Evolutionary conservation across 2,113 vertebrate species (phyloP).

Genomic region (Microcebus griseorufus): DNA sequence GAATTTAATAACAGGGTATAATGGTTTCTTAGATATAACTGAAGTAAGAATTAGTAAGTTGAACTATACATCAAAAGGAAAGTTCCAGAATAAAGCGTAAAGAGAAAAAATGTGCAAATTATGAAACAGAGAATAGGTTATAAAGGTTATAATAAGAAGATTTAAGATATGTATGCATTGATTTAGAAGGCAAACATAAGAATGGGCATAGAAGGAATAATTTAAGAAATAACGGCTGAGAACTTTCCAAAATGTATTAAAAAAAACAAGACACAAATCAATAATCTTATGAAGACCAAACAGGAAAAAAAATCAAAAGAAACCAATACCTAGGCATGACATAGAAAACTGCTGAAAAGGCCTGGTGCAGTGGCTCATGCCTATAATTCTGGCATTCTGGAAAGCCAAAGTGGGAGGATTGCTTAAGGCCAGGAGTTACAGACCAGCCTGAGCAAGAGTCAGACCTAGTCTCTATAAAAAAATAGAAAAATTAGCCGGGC

Average conservation of each 20-base stretch:
- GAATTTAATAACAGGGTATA: not conserved
- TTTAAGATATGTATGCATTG: not conserved
- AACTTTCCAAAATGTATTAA: not conserved
- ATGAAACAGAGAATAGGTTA: not conserved
- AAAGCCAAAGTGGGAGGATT: too few relatives aligned
- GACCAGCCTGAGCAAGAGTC: too few relatives aligned
- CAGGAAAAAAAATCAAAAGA: not conserved
- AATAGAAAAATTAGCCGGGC: too few relatives aligned
- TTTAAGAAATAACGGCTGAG: not conserved
- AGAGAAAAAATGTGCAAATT: not conserved
- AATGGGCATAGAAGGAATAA: not conserved
- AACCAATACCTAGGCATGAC: not conserved
- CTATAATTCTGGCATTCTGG: too few relatives aligned
- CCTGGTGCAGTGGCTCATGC: too few relatives aligned
- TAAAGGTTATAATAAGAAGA: not conserved
- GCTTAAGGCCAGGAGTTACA: too few relatives aligned
- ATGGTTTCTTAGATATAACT: not conserved
- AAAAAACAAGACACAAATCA: not conserved
- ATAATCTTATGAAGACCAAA: not conserved
- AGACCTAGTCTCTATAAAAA: too few relatives aligned
- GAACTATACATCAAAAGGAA: not conserved
- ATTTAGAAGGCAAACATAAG: not conserved
- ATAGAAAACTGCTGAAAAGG: not conserved
- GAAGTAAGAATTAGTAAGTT: not conserved
- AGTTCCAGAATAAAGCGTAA: not conserved